phyloP scores from a whole-genome alignment of 2,113 vertebrate genomes.

The Dolichotis patagonum region DNA sequence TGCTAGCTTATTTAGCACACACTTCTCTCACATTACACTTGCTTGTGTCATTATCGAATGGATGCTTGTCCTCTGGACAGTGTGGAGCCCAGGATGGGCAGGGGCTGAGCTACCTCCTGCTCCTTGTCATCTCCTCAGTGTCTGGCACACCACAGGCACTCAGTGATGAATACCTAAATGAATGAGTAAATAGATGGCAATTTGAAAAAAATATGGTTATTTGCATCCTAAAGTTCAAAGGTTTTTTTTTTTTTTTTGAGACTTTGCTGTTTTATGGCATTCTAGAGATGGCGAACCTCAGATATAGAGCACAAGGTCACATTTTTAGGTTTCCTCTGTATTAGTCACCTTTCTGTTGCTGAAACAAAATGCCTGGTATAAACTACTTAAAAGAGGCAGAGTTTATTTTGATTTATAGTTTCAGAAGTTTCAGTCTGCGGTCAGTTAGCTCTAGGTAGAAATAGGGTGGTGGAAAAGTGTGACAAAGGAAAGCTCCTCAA shows the following conservation, averaged over 20 bases:
- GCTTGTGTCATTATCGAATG: not conserved
- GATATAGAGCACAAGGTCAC: not conserved
- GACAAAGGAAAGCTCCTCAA: not conserved
- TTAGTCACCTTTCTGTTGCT: not conserved
- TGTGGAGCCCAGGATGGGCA: not conserved
- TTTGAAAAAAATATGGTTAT: not conserved
- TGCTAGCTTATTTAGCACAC: not conserved
- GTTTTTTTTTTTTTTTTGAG: not conserved
- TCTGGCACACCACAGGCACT: not conserved
- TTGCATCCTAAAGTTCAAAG: not conserved
- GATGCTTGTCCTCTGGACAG: not conserved
- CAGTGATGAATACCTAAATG: not conserved
- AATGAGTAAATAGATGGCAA: not conserved
- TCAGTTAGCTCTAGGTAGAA: not conserved
- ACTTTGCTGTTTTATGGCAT: not conserved
- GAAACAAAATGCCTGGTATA: not conserved
- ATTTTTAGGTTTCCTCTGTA: not conserved
- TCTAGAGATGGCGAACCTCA: not conserved
- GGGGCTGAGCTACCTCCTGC: not conserved
- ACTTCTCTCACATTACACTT: not conserved
- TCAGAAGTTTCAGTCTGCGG: not conserved
- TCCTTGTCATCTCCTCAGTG: not conserved
- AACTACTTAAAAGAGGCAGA: not conserved
- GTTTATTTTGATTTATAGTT: not conserved
- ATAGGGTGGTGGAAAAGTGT: not conserved